phyloP scores from a whole-genome alignment of 2,113 vertebrate species.

The Gorsachius goisagi region DNA sequence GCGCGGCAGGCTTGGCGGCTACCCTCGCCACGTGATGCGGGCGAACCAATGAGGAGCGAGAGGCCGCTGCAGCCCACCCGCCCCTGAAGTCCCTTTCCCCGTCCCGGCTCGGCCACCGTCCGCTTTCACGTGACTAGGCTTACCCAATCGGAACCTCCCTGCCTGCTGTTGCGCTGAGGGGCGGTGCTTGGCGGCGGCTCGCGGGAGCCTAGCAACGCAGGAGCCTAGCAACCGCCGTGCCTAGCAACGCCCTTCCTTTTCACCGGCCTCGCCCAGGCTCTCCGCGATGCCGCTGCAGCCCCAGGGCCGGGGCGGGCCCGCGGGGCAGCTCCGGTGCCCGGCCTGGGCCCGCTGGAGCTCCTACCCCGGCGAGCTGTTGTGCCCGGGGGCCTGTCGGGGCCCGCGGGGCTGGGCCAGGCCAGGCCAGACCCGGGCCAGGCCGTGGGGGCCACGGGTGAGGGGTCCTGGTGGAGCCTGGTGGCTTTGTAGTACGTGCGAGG shows the following conservation, averaged over 20 bases:
- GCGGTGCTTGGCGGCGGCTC: neutral
- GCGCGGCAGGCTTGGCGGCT: neutral
- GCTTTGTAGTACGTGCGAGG: too few species aligned
- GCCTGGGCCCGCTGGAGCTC: neutral
- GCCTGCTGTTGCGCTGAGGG: neutral
- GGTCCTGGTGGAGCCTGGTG: neutral
- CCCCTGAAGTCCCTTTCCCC: fast-evolving
- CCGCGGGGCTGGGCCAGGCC: too few species aligned
- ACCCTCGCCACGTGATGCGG: neutral
- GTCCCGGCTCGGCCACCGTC: neutral
- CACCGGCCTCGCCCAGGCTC: neutral
- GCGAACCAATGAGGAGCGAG: neutral
- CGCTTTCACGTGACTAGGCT: fast-evolving
- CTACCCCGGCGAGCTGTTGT: neutral
- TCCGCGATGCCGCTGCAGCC: too few species aligned
- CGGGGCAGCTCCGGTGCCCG: neutral
- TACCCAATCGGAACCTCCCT: neutral
- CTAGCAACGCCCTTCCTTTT: too few species aligned
- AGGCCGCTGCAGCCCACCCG: fast-evolving
- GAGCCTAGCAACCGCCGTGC: neutral
- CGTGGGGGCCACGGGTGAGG: neutral
- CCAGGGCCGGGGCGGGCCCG: too few species aligned
- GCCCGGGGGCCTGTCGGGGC: neutral
- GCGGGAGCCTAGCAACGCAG: too few species aligned
- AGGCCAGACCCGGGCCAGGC: neutral